Evolutionary conservation across 1,140 invertebrate genomes (phyloP), one percentile per base, ranked within the genome.

Genomic region (Cotesia vestalis): DNA sequence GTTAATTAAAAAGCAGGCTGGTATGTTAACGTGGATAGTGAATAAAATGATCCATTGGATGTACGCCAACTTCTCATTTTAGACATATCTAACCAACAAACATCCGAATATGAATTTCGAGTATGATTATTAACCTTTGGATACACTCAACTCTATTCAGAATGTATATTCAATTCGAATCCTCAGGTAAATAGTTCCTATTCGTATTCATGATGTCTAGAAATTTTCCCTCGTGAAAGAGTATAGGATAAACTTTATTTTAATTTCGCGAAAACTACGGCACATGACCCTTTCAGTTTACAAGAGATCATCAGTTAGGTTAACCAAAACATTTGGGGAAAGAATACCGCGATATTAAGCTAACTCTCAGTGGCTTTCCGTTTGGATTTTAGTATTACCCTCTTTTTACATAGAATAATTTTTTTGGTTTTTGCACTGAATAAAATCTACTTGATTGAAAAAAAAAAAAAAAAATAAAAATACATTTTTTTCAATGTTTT

Each of bases 1-100:
- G 66, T 67, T 67, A 67, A 67, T 67, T 67, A 67, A 67, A 67
- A 67, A 55, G n/a, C 46, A 11, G 20, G n/a, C 0, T 55, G 6
- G 12, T n/a, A 67, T 35, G 17, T 9, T 35, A 66, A 38, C 35
- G 40, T 8, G 51, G 1, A 52, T 40, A 66, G 12, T 53, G 40
- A 52, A 66, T 46, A 66, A 40, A 51, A 34, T 60, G 61, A 36
- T 35, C 12, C 3, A 52, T 34, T 67, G 66, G 67, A 69, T 6
- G 5, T 4, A 4, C 11, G 67, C 67, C 55, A 59, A 51, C 6
- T 69, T 61, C 59, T 61, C 67, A 60, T 69, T 69, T 46, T n/a
- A 60, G 36, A 9, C 4, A 69, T 61, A 14, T 60, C 35, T 4
- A 60, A 51, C 53, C 14, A 27, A 60, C 57, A 60, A 60, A 69